These are phyloP conservation scores for Paradoxurus hermaphroditus DNA, from an alignment of 2,113 vertebrate genomes.

Conservation along the genomic window DNA sequence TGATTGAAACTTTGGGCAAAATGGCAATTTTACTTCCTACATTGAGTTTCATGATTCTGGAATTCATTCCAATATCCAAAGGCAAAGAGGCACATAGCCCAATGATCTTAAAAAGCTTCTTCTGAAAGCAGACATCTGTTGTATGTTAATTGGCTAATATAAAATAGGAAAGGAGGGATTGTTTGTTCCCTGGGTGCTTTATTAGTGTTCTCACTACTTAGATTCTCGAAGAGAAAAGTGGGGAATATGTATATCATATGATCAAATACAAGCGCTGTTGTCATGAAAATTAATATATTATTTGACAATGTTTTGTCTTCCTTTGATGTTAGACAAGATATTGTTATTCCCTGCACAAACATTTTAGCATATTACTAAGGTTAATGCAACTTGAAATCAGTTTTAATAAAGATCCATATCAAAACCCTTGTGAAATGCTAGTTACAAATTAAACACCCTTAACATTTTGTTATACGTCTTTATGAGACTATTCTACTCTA, in stretches of 20 bases:
- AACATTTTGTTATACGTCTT: background rate
- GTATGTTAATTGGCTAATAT: slow-evolving; percentile 29
- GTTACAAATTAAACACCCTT: background rate
- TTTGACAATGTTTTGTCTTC: background rate
- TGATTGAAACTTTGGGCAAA: background rate
- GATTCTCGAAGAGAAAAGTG: background rate
- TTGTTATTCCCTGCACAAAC: background rate
- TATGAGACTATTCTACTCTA: background rate
- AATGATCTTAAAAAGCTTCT: background rate
- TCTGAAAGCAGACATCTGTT: slow-evolving; percentile 56
- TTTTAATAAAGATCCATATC: slow-evolving; percentile 5
- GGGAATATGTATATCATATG: background rate
- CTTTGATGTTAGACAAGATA: background rate
- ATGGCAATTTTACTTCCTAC: background rate
- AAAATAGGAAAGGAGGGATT: background rate
- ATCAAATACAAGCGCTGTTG: background rate
- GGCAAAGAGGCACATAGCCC: slow-evolving; percentile 40
- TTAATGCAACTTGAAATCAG: background rate
- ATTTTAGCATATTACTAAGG: background rate
- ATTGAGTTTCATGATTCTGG: background rate
- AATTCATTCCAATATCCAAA: slow-evolving; percentile 28
- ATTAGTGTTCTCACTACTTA: background rate
- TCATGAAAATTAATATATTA: background rate
- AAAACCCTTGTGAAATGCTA: background rate
- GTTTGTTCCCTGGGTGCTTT: background rate